Base-by-base conservation (phyloP, 1,140 invertebrate genomes). In the Hycleus cichorii region DNA sequence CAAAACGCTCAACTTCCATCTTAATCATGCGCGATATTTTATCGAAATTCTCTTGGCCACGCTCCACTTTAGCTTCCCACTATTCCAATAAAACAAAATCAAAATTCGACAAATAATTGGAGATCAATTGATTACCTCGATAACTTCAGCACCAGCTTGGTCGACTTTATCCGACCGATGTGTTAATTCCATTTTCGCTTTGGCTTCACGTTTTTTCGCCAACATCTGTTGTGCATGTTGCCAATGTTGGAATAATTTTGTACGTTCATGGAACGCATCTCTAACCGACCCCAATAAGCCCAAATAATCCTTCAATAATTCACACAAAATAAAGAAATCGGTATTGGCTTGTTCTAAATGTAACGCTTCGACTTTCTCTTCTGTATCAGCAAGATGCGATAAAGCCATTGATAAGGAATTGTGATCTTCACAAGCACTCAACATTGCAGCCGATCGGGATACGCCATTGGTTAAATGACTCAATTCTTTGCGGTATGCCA, bases 191-290 rank as follows among this genome's bases (percentile, higher is more conserved):
- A 94, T 78, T 70, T 95, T 93, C 2, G 89, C 90, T 74, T 97
- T 98, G 58, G 86, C 84, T 74, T 99, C 96, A 46, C 96, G 81
- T 70, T 98, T 95, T 72, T 96, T 96, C 10, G 88, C 93, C 26
- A 99, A 74, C 75, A 90, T 94, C 76, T 92, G 86, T 76, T 97
- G 93, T 44, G 95, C 91, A 71, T 95, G 93, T 74, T 98, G 95
- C 93, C 96, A 98, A 66, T 90, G 91, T 77, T 98, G 95, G 76
- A 96, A 99, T 0, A 91, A 87, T 79, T 99, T 98, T 0, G 98
- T 94, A 66, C 97, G 81, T 75, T 98, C 95, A 72, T 97, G 93
- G 69, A 99, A 97, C n/a, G 95, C 93, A 72, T 96, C 94, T 77
- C 97, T 95, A 38, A 98, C 92, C 57, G 94, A 87, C 2, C 88